A percentile compares a stretch with the other conserved stretches of the same genome.
Evolutionary conservation across 2,797 vertebrate species (phyloP).

Genomic region (Discoglossus pictus): DNA sequence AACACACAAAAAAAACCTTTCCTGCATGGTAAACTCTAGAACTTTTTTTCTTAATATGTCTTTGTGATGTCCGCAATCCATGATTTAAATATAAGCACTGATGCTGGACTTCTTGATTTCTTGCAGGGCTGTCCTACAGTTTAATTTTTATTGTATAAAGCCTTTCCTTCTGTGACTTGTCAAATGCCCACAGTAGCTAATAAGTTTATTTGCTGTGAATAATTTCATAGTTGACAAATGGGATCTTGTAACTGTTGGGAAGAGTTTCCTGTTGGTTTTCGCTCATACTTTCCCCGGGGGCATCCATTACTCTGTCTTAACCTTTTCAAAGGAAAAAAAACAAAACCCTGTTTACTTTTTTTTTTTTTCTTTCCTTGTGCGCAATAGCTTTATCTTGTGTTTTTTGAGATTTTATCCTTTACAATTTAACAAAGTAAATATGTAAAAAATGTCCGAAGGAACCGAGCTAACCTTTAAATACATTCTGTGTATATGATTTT

Average conservation of each 20-base stretch:
- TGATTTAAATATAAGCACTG: constrained; percentile 71
- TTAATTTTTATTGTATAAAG: constrained; percentile 67
- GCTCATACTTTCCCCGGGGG: constrained; percentile 54
- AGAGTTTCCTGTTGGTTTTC: constrained; percentile 45
- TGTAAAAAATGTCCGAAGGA: constrained; percentile 94
- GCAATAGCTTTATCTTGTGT: constrained; percentile 65
- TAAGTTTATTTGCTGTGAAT: constrained; percentile 69
- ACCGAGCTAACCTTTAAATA: constrained; percentile 88
- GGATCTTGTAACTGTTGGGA: constrained; percentile 13
- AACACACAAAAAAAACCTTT: constrained; percentile 63
- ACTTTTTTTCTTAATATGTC: constrained; percentile 69
- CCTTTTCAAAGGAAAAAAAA: constrained; percentile 56
- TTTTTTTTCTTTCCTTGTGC: constrained; percentile 57
- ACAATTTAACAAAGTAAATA: constrained; percentile 85
- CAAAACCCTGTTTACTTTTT: too few relatives aligned
- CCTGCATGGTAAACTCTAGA: constrained; percentile 82
- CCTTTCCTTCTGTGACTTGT: constrained; percentile 66
- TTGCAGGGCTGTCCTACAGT: constrained; percentile 68
- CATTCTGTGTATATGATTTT: constrained; percentile 94
- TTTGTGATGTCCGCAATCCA: constrained; percentile 73
- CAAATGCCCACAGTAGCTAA: constrained; percentile 62
- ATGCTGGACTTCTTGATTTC: constrained; percentile 72
- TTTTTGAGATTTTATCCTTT: constrained; percentile 80
- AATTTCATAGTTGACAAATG: constrained; percentile 60
- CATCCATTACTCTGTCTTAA: constrained; percentile 56